Evolutionary conservation across 2,113 vertebrate genomes (phyloP).

Genomic region (Morone chrysops): DNA sequence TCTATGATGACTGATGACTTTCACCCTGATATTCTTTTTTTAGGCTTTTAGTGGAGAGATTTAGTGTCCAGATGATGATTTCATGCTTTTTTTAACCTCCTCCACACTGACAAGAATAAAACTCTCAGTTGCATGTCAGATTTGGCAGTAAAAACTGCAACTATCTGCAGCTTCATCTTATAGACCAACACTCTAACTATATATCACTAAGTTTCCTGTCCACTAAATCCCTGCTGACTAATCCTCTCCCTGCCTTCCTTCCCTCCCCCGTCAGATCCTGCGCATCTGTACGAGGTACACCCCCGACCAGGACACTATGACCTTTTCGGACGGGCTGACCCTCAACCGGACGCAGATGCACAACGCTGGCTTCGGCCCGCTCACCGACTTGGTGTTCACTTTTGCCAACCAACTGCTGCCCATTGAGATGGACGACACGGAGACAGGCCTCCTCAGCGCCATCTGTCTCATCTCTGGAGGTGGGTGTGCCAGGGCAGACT

Average conservation of each 20-base stretch:
- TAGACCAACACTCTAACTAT: not conserved
- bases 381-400: conserved; percentile 98
- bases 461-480: conserved; percentile 99
- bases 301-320: conserved; percentile 99
- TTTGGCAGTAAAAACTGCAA: not conserved
- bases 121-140: not conserved
- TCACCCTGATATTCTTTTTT: not conserved
- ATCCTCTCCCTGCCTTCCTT: not conserved
- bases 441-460: conserved; percentile 98
- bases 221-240: conserved; percentile 7
- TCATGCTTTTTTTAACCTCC: not conserved
- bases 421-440: conserved; percentile 99
- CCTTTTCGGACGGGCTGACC: conserved; percentile 98
- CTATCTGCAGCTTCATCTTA: not conserved
- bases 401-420: conserved; percentile 99
- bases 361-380: conserved; percentile 97
- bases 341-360: conserved; percentile 99
- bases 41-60: not conserved
- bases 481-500: conserved; percentile 62
- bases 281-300: conserved; percentile 99
- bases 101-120: not conserved
- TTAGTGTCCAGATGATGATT: not conserved
- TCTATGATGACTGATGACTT: not conserved
- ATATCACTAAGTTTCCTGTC: conserved; percentile 19
- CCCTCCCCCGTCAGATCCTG: conserved; percentile 86